Evolutionary conservation across 2,113 vertebrate species (phyloP).

Genomic region (Odocoileus hemionus): DNA sequence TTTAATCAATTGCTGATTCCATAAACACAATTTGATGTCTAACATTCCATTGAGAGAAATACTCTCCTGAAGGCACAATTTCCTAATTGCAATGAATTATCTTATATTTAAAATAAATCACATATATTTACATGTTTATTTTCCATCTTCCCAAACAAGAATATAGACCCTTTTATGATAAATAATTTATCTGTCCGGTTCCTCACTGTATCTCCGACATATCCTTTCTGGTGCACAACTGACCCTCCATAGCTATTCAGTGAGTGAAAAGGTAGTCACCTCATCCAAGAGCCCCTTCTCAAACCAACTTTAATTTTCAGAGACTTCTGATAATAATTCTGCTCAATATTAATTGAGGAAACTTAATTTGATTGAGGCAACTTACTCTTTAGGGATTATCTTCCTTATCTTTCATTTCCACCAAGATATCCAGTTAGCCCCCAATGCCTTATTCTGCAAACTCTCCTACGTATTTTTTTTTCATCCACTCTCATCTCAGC

Average conservation of each 20-base stretch:
- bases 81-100: neutral
- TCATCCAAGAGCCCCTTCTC: neutral
- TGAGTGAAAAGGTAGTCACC: neutral
- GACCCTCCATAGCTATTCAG: neutral
- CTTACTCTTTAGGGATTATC: neutral
- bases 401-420: neutral
- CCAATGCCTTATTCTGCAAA: neutral
- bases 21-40: neutral
- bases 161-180: neutral
- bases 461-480: neutral
- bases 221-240: neutral
- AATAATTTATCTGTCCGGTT: neutral
- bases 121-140: neutral
- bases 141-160: neutral
- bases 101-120: slow-evolving; percentile 19
- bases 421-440: neutral
- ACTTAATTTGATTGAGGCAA: neutral
- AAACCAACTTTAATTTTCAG: neutral
- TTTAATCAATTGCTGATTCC: neutral
- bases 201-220: neutral
- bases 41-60: neutral
- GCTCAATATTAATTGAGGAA: neutral
- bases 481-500: neutral
- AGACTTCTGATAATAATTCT: neutral
- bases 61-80: neutral